Evolutionary conservation across 1,140 invertebrate genomes (phyloP).

Genomic region (Muscidifurax raptorellus): DNA sequence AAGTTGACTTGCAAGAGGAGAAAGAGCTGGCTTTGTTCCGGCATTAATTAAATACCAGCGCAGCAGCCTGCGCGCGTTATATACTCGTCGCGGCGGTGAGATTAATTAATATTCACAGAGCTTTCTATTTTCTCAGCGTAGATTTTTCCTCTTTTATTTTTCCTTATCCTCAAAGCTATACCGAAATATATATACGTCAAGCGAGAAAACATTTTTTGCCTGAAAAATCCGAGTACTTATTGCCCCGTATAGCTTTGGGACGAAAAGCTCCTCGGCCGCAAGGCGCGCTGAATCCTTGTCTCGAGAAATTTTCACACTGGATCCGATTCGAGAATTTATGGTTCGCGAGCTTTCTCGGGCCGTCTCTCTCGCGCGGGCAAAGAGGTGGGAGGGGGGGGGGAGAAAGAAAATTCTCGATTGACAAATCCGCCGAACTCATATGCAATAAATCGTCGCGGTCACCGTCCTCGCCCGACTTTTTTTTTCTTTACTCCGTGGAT

Average conservation of each 20-base stretch:
- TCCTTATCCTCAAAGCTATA: too few species aligned
- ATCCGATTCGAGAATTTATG: slow-evolving; percentile 51
- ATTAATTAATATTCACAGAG: background rate
- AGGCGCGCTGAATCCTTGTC: slow-evolving; percentile 32
- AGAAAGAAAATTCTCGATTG: slow-evolving; percentile 64
- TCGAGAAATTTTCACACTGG: slow-evolving; percentile 43
- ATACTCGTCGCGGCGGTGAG: background rate
- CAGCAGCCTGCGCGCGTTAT: background rate
- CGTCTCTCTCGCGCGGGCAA: background rate
- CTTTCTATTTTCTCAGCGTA: background rate
- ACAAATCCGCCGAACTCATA: slow-evolving; percentile 73
- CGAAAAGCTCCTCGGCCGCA: background rate
- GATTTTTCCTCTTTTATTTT: background rate
- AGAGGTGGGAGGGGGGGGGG: background rate
- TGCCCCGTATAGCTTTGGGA: background rate
- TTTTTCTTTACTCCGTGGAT: slow-evolving; percentile 30
- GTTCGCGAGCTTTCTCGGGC: slow-evolving; percentile 36
- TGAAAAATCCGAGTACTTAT: background rate
- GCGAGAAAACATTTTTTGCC: background rate
- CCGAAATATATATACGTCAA: background rate
- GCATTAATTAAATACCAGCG: slow-evolving; percentile 2
- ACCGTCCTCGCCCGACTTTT: slow-evolving; percentile 26
- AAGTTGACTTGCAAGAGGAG: background rate
- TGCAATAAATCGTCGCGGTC: slow-evolving; percentile 70
- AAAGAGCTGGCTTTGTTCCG: background rate